A percentile compares a stretch with the other conserved stretches of the same genome.
phyloP scores from a whole-genome alignment of 2,113 vertebrate genomes.

The Cervus canadensis region DNA sequence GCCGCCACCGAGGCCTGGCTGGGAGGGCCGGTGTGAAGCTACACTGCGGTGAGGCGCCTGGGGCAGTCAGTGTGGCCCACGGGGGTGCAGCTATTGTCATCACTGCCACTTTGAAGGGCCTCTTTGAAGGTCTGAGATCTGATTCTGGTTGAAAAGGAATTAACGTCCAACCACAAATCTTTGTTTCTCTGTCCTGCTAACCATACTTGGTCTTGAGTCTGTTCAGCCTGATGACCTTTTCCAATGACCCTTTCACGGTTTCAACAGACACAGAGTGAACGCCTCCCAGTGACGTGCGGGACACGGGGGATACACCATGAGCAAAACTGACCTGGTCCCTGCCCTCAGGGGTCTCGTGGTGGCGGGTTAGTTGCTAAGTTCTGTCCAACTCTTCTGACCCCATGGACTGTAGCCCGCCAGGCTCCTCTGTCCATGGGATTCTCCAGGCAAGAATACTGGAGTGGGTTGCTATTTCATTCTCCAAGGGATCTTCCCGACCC shows the following conservation, averaged over 20 bases:
- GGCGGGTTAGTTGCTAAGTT: fast-evolving
- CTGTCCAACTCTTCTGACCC: background rate
- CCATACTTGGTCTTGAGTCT: background rate
- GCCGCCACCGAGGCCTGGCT: background rate
- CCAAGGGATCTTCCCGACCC: background rate
- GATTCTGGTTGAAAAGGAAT: background rate
- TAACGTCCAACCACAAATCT: background rate
- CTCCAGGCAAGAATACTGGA: background rate
- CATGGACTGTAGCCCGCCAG: fast-evolving
- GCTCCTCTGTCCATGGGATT: background rate
- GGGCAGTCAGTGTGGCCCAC: background rate
- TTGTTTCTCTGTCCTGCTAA: background rate
- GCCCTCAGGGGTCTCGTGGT: background rate
- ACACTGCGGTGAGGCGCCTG: fast-evolving
- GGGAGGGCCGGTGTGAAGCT: fast-evolving
- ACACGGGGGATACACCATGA: fast-evolving
- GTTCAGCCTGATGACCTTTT: background rate
- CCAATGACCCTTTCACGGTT: background rate
- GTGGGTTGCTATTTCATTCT: background rate
- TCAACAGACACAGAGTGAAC: background rate
- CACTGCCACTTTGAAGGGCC: background rate
- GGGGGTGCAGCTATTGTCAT: fast-evolving
- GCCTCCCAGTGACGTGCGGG: background rate
- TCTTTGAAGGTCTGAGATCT: background rate
- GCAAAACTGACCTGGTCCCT: background rate